phyloP scores from a whole-genome alignment of 2,797 vertebrate genomes.

The Thripadectes ignobilis region DNA sequence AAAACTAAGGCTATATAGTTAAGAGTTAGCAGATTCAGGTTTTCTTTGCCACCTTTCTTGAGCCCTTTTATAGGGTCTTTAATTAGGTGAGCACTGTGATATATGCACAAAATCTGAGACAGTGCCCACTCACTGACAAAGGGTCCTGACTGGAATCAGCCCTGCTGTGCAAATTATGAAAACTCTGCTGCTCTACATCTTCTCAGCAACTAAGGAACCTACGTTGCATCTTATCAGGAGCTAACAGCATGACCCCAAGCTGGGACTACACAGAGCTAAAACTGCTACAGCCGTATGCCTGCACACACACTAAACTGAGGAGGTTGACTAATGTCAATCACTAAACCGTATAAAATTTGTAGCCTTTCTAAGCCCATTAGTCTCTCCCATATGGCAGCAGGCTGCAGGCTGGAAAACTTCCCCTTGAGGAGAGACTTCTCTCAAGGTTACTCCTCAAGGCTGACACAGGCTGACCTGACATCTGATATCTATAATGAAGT shows the following conservation, averaged over 20 bases:
- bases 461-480: neutral
- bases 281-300: neutral
- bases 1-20: neutral
- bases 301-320: neutral
- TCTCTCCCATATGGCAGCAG: accelerated
- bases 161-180: accelerated
- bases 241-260: neutral
- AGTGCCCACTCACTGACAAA: neutral
- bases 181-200: neutral
- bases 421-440: accelerated
- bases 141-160: neutral
- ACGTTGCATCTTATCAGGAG: neutral
- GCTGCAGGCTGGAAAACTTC: accelerated
- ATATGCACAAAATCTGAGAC: neutral
- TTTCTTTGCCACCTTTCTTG: neutral
- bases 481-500: neutral
- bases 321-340: neutral
- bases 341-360: neutral
- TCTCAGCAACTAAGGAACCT: neutral
- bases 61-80: neutral
- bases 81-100: neutral
- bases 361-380: neutral
- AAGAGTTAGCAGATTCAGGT: neutral
- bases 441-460: neutral
- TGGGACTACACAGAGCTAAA: neutral